These are phyloP conservation scores for Atherinomorus stipes DNA, from an alignment of 2,113 vertebrate genomes.

Conservation along the genomic window DNA sequence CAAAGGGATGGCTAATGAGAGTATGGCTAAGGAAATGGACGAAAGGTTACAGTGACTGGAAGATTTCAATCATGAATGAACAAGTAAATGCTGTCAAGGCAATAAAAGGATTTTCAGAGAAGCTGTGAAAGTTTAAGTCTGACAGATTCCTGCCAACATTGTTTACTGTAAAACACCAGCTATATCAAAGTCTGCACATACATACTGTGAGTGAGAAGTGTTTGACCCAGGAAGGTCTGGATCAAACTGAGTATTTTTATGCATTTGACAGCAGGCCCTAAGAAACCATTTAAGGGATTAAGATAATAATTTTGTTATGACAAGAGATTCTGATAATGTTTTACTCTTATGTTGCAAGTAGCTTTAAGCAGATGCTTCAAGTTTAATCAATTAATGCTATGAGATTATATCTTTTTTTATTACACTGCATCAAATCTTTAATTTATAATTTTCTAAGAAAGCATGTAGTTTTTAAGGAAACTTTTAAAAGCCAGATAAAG, in stretches of 20 bases:
- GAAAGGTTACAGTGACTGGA: slow-evolving; percentile 20
- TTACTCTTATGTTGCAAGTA: not conserved
- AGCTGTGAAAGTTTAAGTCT: slow-evolving; percentile 19
- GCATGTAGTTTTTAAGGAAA: not conserved
- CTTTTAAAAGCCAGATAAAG: not conserved
- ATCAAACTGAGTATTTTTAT: no score
- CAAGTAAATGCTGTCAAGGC: slow-evolving; percentile 21
- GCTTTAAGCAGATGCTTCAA: no score
- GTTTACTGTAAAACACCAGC: slow-evolving; percentile 7
- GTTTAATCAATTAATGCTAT: no score
- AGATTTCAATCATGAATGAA: slow-evolving; percentile 37
- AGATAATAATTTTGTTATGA: no score
- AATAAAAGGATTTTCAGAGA: not conserved
- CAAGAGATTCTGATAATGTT: no score
- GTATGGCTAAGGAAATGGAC: slow-evolving; percentile 14
- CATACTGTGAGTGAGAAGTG: not conserved
- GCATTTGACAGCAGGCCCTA: no score
- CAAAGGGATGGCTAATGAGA: slow-evolving; percentile 7
- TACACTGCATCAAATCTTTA: no score
- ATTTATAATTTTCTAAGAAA: no score
- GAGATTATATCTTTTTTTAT: no score
- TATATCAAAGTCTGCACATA: not conserved
- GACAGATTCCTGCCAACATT: slow-evolving; percentile 6
- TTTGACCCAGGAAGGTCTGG: slow-evolving; percentile 4
- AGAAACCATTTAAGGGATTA: no score